Evolutionary conservation across 2,113 vertebrate genomes (phyloP).

Genomic region (Epinephelus fuscoguttatus): DNA sequence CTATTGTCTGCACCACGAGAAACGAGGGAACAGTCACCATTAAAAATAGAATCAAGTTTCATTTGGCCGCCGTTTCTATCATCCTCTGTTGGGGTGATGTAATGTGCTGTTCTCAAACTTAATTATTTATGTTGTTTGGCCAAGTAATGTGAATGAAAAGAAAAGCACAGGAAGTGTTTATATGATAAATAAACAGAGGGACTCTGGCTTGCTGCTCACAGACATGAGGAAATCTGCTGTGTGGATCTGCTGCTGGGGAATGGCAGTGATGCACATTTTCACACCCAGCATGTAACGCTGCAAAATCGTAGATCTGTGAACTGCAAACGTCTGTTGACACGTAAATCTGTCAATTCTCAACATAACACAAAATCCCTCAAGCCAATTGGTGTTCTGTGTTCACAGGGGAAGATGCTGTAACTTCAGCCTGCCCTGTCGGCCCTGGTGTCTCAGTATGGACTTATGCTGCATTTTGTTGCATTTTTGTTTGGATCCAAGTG

Average conservation of each 20-base stretch:
- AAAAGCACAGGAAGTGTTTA: conserved; percentile 43
- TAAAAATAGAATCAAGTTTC: conserved; percentile 47
- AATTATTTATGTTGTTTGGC: conserved; percentile 71
- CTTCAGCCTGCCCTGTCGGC: neutral
- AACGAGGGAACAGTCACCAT: conserved; percentile 19
- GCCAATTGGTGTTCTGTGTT: conserved; percentile 33
- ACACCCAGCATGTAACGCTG: conserved; percentile 69
- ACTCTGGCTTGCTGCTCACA: conserved; percentile 25
- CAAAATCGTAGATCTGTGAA: conserved; percentile 69
- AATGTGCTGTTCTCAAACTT: conserved; percentile 57
- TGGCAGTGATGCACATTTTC: conserved; percentile 63
- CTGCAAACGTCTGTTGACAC: conserved; percentile 73
- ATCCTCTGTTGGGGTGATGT: conserved; percentile 41
- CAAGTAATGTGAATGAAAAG: conserved; percentile 33
- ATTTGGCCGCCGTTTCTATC: conserved; percentile 33
- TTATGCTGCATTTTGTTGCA: neutral
- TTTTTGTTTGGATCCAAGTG: neutral
- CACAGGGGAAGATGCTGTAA: neutral
- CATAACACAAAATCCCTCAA: conserved; percentile 32
- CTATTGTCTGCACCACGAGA: neutral
- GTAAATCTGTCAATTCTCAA: conserved; percentile 67
- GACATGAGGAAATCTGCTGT: conserved; percentile 44
- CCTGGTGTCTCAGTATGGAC: neutral
- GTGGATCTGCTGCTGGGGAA: conserved; percentile 55
- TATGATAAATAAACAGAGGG: conserved; percentile 55